Evolutionary conservation across 2,113 vertebrate species (phyloP), one percentile per base, ranked within the genome.

Genomic region (Erythrocercus mccallii): DNA sequence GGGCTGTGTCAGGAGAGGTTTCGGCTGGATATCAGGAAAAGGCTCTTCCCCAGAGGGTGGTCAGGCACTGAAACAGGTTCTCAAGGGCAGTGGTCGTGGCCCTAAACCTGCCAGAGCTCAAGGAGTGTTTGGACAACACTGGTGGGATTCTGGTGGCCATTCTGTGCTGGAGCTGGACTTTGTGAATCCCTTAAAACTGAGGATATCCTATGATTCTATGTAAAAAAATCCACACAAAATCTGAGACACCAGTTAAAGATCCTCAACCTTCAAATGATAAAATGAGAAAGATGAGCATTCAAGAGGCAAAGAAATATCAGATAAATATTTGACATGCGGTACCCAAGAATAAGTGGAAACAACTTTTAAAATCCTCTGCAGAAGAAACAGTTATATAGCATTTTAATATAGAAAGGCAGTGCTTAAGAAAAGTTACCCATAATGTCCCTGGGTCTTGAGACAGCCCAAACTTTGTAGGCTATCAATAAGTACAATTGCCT

Each of bases 191-290:
- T 61, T 61, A 37, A 17, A 37, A 72, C 33, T 53, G 13, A 72
- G 56, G 37, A 62, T 83, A 61, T 62, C 71, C 56, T 71, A 31
- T 25, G 45, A 50, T 42, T 62, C 17, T 50, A 17, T 40, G 22
- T 20, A 77, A 77, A 61, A 24, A 61, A 15, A 1, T 3, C 53
- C 19, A 50, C 71, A 69, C 38, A 83, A 66, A 70, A 50, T 1
- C 35, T 25, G 9, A 76, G 62, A 69, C n/a, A n/a, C 19, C 84
- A 86, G 64, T 22, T 48, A 69, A 80, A 84, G 72, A 84, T 47
- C n/a, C 28, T 66, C 77, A 78, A 20, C n/a, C 20, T 86, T 80
- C 64, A 92, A 82, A 79, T 30, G 38, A 78, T 42, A 94, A 65
- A 87, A 65, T 38, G 4, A 62, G 28, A 64, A 80, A 71, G 40